Percentiles rank a stretch among this genome's conserved stretches.
These are phyloP conservation scores for Myripristis murdjan DNA, from an alignment of 2,797 vertebrate species.

Conservation along the genomic window DNA sequence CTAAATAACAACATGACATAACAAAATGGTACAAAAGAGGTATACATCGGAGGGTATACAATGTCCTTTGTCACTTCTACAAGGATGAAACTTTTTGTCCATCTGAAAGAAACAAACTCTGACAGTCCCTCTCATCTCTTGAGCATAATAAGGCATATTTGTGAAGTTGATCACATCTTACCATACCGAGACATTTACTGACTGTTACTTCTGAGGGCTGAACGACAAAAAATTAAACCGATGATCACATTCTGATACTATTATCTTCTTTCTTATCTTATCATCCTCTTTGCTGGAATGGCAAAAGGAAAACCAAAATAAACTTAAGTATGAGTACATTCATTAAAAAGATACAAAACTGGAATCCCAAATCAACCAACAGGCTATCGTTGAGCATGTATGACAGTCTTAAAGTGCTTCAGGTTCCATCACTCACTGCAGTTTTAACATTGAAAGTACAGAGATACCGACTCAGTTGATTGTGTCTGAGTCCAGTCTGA, in stretches of 20 bases:
- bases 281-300: neutral
- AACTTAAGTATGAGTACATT: constrained; percentile 60
- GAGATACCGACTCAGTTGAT: constrained; percentile 29
- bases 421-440: constrained; percentile 55
- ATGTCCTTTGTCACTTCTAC: constrained; percentile 44
- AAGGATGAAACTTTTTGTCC: constrained; percentile 68
- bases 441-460: constrained; percentile 46
- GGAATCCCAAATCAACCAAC: constrained; percentile 33
- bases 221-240: constrained; percentile 40
- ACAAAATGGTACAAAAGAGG: constrained; percentile 69
- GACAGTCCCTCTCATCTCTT: constrained; percentile 47
- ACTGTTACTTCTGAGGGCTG: constrained; percentile 7
- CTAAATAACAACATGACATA: constrained; percentile 64
- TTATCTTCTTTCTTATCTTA: neutral
- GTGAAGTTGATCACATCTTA: constrained; percentile 74
- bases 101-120: constrained; percentile 48
- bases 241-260: constrained; percentile 14
- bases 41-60: constrained; percentile 64
- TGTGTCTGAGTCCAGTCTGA: constrained; percentile 30
- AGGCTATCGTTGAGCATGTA: constrained; percentile 64
- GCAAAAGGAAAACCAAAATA: constrained; percentile 28
- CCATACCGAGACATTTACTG: constrained; percentile 56
- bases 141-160: constrained; percentile 78
- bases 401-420: constrained; percentile 68
- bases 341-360: constrained; percentile 29